Evolutionary conservation across 2,113 vertebrate species (phyloP).

Genomic region (Oreochromis tanganicae): DNA sequence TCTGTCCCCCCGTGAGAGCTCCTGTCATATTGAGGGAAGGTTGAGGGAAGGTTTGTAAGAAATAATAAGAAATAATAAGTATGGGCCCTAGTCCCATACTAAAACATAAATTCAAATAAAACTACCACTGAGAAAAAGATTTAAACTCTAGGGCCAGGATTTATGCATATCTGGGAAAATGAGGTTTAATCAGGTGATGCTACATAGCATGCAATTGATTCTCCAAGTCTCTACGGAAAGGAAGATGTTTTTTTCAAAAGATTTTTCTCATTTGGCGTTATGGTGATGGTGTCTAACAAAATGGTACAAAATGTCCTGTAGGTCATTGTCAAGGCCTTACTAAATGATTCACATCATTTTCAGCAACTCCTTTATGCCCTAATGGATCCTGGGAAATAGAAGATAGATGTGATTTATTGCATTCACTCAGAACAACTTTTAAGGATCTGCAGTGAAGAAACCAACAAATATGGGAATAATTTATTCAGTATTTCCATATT

Average conservation of each 20-base stretch:
- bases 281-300: not conserved
- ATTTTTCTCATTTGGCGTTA: not conserved
- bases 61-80: not conserved
- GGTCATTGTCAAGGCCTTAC: not conserved
- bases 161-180: not conserved
- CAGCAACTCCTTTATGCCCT: not conserved
- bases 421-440: not conserved
- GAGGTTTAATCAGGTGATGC: not conserved
- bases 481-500: not conserved
- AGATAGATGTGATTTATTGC: not conserved
- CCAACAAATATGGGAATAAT: not conserved
- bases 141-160: not conserved
- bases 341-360: not conserved
- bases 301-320: not conserved
- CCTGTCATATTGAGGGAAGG: conserved; percentile 63
- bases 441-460: not conserved
- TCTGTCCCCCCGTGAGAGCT: conserved; percentile 74
- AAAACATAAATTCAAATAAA: not conserved
- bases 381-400: not conserved
- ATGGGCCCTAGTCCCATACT: not conserved
- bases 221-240: not conserved
- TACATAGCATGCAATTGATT: not conserved
- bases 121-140: not conserved
- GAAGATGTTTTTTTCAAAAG: not conserved
- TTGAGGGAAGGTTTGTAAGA: not conserved